Percentiles rank a stretch among this genome's conserved stretches.
phyloP scores from a whole-genome alignment of 1,140 invertebrate species.

The Brachionus rotundiformis region DNA sequence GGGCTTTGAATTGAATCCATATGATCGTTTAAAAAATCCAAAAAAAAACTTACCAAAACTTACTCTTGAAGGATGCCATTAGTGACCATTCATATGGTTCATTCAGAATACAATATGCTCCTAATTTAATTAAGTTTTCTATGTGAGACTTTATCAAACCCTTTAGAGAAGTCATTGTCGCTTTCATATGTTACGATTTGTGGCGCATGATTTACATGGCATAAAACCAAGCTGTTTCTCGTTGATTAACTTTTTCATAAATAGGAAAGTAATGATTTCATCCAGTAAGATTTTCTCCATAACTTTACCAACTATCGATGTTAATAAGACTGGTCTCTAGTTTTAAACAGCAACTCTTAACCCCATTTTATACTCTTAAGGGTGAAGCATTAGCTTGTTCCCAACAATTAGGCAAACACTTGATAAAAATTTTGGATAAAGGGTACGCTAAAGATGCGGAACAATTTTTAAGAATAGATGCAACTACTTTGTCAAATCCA shows the following conservation, averaged over 20 bases:
- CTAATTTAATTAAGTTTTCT: not conserved
- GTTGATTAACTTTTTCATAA: not conserved
- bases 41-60: no score
- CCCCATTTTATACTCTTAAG: conserved; percentile 41
- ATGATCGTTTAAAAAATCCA: no score
- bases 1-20: no score
- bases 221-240: conserved; percentile 40
- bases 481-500: not conserved
- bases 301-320: conserved; percentile 7
- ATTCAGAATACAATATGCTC: not conserved
- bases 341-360: not conserved
- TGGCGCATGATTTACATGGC: not conserved
- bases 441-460: not conserved
- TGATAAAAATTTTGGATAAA: not conserved
- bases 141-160: conserved; percentile 46
- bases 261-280: not conserved
- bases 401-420: conserved; percentile 45
- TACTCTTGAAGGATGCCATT: no score
- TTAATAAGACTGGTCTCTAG: conserved; percentile 49
- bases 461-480: not conserved
- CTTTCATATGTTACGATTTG: conserved; percentile 15
- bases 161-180: conserved; percentile 33
- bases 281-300: conserved; percentile 15
- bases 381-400: conserved; percentile 46
- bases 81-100: not conserved